These are phyloP conservation scores for Chaetodon trifascialis DNA, from an alignment of 2,113 vertebrate species.

Conservation along the genomic window DNA sequence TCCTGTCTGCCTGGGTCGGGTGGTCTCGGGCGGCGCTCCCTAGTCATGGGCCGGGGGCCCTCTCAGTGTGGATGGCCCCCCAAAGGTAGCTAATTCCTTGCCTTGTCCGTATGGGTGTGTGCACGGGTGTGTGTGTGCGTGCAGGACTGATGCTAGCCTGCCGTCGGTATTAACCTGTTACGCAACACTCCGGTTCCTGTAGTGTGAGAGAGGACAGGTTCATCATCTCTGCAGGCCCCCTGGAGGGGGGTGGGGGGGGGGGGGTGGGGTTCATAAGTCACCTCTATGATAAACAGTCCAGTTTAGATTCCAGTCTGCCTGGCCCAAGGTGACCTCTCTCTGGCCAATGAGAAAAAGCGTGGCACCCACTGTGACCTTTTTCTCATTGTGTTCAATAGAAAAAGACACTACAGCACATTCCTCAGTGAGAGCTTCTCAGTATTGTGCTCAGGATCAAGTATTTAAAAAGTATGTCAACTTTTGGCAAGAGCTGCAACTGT, in stretches of 20 bases:
- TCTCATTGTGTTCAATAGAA: conserved; percentile 13
- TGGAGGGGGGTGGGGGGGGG: too few relatives aligned
- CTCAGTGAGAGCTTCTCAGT: background rate
- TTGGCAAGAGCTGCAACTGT: background rate
- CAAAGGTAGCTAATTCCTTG: too few relatives aligned
- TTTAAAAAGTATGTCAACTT: background rate
- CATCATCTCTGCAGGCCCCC: conserved; percentile 12
- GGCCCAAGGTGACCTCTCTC: conserved; percentile 3
- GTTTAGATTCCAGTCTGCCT: background rate
- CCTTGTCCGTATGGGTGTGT: too few relatives aligned
- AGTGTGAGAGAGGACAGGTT: conserved; percentile 1
- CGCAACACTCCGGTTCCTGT: conserved; percentile 34
- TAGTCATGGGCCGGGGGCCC: too few relatives aligned
- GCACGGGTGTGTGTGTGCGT: too few relatives aligned
- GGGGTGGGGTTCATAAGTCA: conserved; percentile 11
- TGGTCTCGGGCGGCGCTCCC: too few relatives aligned
- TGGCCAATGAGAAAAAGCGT: background rate
- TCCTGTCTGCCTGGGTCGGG: too few relatives aligned
- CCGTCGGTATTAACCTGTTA: conserved; percentile 48
- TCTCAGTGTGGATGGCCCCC: too few relatives aligned
- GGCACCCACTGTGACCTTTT: background rate
- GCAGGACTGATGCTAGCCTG: background rate
- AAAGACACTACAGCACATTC: conserved; percentile 35
- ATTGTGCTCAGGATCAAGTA: conserved; percentile 2
- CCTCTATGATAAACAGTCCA: conserved; percentile 22